These are phyloP conservation scores for Adelosebastes latens DNA, from an alignment of 2,797 vertebrate species.

Conservation along the genomic window DNA sequence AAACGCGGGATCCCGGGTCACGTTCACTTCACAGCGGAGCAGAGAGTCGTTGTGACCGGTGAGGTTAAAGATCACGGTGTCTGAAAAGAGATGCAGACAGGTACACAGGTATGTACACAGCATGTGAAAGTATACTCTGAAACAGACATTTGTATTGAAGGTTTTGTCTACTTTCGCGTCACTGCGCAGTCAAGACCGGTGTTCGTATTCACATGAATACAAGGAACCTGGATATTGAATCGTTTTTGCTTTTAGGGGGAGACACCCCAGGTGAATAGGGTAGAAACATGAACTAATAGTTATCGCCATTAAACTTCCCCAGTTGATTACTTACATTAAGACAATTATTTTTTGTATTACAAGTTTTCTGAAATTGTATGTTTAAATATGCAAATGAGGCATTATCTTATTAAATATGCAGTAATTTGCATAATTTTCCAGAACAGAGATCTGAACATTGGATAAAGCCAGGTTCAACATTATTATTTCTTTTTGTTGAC, in stretches of 20 bases:
- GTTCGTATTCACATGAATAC: not conserved
- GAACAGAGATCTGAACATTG: no score
- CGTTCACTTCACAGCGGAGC: slow-evolving; percentile 55
- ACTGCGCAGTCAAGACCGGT: not conserved
- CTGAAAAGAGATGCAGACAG: slow-evolving; percentile 45
- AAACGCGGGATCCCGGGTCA: slow-evolving; percentile 21
- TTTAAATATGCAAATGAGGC: no score
- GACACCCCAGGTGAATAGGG: no score
- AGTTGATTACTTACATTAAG: no score
- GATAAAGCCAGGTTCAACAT: no score
- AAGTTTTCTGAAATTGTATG: no score
- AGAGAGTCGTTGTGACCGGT: not conserved
- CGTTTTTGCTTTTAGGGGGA: not conserved
- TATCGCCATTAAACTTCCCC: no score
- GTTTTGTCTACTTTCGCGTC: not conserved
- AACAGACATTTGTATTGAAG: not conserved
- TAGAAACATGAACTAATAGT: no score
- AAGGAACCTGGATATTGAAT: not conserved
- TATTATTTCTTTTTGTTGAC: no score
- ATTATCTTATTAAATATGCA: no score
- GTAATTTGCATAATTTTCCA: no score
- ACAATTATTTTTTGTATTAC: no score
- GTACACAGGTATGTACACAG: not conserved
- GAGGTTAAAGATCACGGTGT: slow-evolving; percentile 38
- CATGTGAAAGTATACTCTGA: not conserved